Evolutionary conservation across 2,797 vertebrate species (phyloP).

Genomic region (Rhinichthys osculus): DNA sequence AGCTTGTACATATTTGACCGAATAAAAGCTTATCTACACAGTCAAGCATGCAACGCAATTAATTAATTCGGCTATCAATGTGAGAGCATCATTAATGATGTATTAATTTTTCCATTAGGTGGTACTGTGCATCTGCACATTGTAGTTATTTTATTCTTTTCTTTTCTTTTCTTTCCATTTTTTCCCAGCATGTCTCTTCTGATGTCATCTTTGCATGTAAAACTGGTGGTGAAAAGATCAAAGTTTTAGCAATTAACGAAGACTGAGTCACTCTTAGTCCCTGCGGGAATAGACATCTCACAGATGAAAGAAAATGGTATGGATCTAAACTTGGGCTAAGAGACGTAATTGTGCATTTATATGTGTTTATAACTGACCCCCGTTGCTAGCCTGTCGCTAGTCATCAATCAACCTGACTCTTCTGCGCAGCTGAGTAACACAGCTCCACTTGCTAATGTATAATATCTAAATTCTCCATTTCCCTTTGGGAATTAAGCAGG

Average conservation of each 20-base stretch:
- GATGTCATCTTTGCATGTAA: conserved; percentile 49
- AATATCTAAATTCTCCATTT: conserved; percentile 49
- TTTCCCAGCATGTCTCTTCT: conserved; percentile 43
- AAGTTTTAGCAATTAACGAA: conserved; percentile 62
- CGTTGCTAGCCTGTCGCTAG: conserved; percentile 44
- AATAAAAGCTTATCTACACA: conserved; percentile 52
- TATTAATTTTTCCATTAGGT: conserved; percentile 39
- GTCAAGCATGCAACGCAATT: conserved; percentile 48
- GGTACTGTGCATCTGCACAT: conserved; percentile 16
- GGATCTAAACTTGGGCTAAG: conserved; percentile 57
- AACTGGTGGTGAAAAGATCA: conserved; percentile 59
- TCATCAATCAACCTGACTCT: conserved; percentile 56
- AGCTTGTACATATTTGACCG: conserved; percentile 29
- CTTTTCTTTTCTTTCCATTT: conserved; percentile 36
- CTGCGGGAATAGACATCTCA: conserved; percentile 50
- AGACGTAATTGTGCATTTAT: conserved; percentile 60
- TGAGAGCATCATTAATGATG: conserved; percentile 55
- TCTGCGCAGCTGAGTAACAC: conserved; percentile 41
- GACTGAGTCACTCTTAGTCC: conserved; percentile 43
- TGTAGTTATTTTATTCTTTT: conserved; percentile 13
- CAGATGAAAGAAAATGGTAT: conserved; percentile 54
- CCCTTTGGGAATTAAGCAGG: conserved; percentile 46
- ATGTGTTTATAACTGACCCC: conserved; percentile 52
- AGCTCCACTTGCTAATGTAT: conserved; percentile 43
- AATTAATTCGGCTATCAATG: conserved; percentile 56